Evolutionary conservation across 35 echinoderm and acorn worm genomes (phyloP), one percentile per base, ranked within the genome.

Genomic region (Ophioderma brevispina): DNA sequence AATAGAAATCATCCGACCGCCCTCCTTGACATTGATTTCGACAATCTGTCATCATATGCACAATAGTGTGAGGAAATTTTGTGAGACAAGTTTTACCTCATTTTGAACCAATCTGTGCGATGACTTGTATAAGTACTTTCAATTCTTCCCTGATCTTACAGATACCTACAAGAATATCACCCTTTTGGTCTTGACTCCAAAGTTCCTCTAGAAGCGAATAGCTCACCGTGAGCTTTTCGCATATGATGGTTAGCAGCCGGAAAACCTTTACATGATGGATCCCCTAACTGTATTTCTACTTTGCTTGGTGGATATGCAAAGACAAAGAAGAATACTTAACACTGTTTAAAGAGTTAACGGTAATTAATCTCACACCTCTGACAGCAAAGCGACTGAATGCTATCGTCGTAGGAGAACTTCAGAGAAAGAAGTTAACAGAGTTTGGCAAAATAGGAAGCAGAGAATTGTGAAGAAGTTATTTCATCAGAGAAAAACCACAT

Each of bases 231-330:
- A 85, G 91, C 85, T 88, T 49, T 93, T 85, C 82, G 50, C 79
- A 81, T 93, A 93, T 75, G n/a, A n/a, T n/a, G n/a, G 46, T 93
- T 36, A 82, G 46, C 35, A 55, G 37, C 77, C 55, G 78, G 31
- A 93, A 82, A n/a, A n/a, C 81, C 35, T 88, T 87, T 79, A 88
- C 64, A 93, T 93, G 85, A 42, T 52, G 34, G 85, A 93, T 43
- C 33, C 91, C 25, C 40, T 93, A 37, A 82, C 78, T 56, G 36
- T 88, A 33, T 93, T 93, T n/a, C 40, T 88, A 93, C 85, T 88
- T 82, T 93, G 55, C 85, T 39, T 87, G 91, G 85, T n/a, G n/a
- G n/a, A 79, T 88, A 0, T 31, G 39, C 80, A 55, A 35, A 81
- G 91, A 88, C 80, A 85, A 36, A 38, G 55, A 25, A 76, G 78